Conservation (phyloP, 1,140 invertebrate species). For the Melitaea cinxia region DNA sequence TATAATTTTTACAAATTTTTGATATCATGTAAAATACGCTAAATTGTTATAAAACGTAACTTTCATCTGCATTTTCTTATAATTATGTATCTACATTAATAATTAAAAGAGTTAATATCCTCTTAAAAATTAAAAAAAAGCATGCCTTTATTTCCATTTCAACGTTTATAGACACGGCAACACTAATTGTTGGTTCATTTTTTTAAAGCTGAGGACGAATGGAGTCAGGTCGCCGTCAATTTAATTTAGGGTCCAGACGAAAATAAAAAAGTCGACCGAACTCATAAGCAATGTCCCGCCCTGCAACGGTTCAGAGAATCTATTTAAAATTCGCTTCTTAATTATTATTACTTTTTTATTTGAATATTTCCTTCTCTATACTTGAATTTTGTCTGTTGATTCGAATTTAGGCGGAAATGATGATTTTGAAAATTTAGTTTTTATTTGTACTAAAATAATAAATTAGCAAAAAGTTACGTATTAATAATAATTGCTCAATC, state of each 20-base stretch:
- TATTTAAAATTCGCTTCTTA: constrained; percentile 61
- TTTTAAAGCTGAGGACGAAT: constrained; percentile 29
- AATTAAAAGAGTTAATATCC: too few relatives aligned
- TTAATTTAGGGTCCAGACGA: constrained; percentile 73
- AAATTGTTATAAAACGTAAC: too few relatives aligned
- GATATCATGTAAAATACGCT: too few relatives aligned
- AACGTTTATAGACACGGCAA: constrained; percentile 5
- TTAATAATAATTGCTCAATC: too few relatives aligned
- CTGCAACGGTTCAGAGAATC: constrained; percentile 61
- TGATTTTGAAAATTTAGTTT: neutral
- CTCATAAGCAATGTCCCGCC: constrained; percentile 72
- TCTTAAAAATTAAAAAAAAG: neutral
- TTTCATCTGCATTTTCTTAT: too few relatives aligned
- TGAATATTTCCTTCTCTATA: too few relatives aligned
- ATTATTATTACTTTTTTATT: constrained; percentile 67
- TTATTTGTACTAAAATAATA: too few relatives aligned
- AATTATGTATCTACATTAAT: too few relatives aligned
- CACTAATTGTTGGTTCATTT: constrained; percentile 15
- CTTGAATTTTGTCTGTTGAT: constrained; percentile 32
- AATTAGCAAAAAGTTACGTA: too few relatives aligned
- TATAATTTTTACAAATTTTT: too few relatives aligned
- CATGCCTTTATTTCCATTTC: neutral
- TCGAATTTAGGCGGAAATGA: constrained; percentile 1
- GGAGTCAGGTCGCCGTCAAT: constrained; percentile 44
- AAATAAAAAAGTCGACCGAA: constrained; percentile 60